Evolutionary conservation across 2,888 invertebrate genomes (phyloP), one percentile per base, ranked within the genome.

Genomic region (Callinectes sapidus): DNA sequence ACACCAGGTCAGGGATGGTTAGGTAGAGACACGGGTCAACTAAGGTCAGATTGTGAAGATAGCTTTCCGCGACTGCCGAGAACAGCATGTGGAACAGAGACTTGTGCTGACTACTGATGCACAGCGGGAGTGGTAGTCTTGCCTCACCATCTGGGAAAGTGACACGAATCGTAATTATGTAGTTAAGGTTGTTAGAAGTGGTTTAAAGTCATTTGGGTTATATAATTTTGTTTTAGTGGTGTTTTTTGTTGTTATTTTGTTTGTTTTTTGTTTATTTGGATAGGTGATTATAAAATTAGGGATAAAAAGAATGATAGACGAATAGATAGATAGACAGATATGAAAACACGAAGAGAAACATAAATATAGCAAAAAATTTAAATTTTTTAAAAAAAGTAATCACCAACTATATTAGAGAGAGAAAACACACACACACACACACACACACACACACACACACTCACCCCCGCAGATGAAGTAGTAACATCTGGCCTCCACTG

Each of bases 61-160:
- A 90, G 32, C 90, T 93, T 18, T 94, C 91, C 2, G 94, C 93
- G 28, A 94, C 88, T 13, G 93, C 93, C 13, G 90, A 86, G 91
- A 94, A 94, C 6, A 94, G 89, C 91, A 87, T 77, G 77, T 94
- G 94, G 89, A 94, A 94, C 32, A 94, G 91, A 6, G 93, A 93
- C 85, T 91, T n/a, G 66, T 94, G 94, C 42, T 93, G 93, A 28
- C 91, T 71, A 16, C 86, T 85, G 18, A 92, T 87, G 87, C 94
- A 94, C 61, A 94, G 71, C 0, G 94, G 94, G 1, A 94, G 91
- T 1, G 94, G 93, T 16, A 94, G 91, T 61, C 89, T 35, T 10
- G 61, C 88, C 42, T 94, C 92, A 35, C 92, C 81, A 10, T 39
- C 92, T 92, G 90, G 18, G 23, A 14, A 61, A 71, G 48, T 39